Conservation (phyloP, 2,888 invertebrate species). For the Galerucella pusilla region DNA sequence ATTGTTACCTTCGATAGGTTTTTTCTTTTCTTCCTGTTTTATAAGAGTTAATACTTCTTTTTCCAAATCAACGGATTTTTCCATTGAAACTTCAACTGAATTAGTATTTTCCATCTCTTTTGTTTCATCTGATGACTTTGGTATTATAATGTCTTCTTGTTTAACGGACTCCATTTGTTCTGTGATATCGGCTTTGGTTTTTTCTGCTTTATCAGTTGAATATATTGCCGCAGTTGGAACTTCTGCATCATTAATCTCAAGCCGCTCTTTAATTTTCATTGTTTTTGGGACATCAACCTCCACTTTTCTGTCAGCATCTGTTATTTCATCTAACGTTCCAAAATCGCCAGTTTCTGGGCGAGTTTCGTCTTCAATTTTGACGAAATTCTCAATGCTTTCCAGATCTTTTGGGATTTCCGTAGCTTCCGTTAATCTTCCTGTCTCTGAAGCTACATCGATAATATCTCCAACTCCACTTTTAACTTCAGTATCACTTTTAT, state of each 20-base stretch:
- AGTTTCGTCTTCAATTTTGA: conserved; percentile 12
- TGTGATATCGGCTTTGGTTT: conserved; percentile 12
- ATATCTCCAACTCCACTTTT: conserved; percentile 14
- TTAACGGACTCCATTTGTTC: background rate
- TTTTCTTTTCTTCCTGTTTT: conserved; percentile 26
- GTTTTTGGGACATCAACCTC: background rate
- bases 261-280: no score
- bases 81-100: background rate
- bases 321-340: background rate
- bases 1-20: conserved; percentile 2
- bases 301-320: background rate
- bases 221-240: background rate
- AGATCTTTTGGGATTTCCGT: conserved; percentile 25
- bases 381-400: background rate
- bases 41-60: background rate
- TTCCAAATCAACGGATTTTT: background rate
- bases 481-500: conserved; percentile 12
- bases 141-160: background rate
- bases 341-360: conserved; percentile 4
- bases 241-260: no score
- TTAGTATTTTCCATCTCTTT: conserved; percentile 27
- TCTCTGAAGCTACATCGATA: background rate
- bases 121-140: background rate
- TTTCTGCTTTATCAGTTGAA: background rate
- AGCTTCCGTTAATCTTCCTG: conserved; percentile 18